Base-by-base conservation (phyloP, 2,888 invertebrate genomes). In the Lithodes maja region DNA sequence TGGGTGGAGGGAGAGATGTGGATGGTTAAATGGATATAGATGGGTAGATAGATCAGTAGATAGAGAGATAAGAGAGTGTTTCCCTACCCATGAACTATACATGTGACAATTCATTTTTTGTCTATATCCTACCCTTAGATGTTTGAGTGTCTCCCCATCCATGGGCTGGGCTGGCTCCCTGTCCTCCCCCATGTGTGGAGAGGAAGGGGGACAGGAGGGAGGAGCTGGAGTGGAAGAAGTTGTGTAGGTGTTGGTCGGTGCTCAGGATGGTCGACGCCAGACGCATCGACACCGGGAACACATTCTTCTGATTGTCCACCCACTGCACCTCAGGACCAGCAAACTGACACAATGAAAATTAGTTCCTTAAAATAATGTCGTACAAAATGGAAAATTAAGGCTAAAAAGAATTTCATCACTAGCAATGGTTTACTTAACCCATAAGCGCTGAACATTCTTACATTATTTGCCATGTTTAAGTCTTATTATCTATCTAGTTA, bases 221-320 rank as follows among this genome's bases (percentile, higher is more conserved):
- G 93, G 99, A 98, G 12, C 97, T 96, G 93, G 97, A 97, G 1
- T 95, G 94, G 94, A 99, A 98, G 92, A 99, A 95, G 93, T 97
- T 97, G 93, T 97, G 97, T 87, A 99, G 94, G 94, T 98, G 98
- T 89, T 95, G 95, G 94, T 99, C 98, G 85, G 96, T 96, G 0
- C 98, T 98, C 87, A 97, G 96, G 9, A 99, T 97, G 0, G 99
- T 98, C 0, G 99, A 99, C 92, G 97, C 96, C 77, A 99, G 95
- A 83, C 97, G 96, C 86, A 98, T 95, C 81, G 96, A 96, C 68
- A 98, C 96, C 61, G 96, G 96, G 93, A 99, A 99, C 9, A 99
- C 95, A 12, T 96, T 97, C 92, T 97, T 96, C 92, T 98, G 98
- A 80, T 96, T 96, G 94, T 99, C 99, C 79, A 99, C 97, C 98